Percentiles rank a stretch among this genome's conserved stretches.
phyloP scores from a whole-genome alignment of 2,797 vertebrate species.

The Acanthurus lineatus region DNA sequence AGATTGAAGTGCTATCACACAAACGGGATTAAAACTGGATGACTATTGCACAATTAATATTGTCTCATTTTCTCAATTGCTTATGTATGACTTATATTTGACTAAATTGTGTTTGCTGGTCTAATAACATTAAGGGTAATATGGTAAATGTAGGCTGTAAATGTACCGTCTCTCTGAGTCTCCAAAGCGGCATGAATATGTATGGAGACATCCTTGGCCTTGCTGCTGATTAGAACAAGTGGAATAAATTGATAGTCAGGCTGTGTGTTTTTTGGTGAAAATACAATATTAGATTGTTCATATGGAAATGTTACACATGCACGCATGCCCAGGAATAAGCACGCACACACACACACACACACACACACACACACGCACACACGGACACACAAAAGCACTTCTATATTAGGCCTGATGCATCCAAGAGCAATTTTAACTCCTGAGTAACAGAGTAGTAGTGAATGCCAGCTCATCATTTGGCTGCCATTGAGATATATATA shows the following conservation, averaged over 20 bases:
- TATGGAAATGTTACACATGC: conserved; percentile 43
- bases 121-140: conserved; percentile 81
- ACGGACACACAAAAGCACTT: background rate
- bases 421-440: conserved; percentile 24
- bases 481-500: conserved; percentile 34
- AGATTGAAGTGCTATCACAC: conserved; percentile 78
- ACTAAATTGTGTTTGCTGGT: conserved; percentile 77
- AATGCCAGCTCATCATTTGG: conserved; percentile 48
- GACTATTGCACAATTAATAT: conserved; percentile 75
- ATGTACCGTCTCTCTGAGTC: conserved; percentile 67
- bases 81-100: conserved; percentile 79
- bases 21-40: conserved; percentile 76
- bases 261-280: conserved; percentile 56
- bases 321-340: too few species aligned
- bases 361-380: background rate
- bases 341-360: background rate
- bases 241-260: conserved; percentile 76
- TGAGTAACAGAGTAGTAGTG: conserved; percentile 3
- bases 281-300: conserved; percentile 56
- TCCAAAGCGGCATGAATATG: conserved; percentile 79
- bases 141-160: conserved; percentile 78
- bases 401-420: conserved; percentile 17
- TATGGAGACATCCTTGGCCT: conserved; percentile 77
- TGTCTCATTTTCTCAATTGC: conserved; percentile 78
- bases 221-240: conserved; percentile 79